Evolutionary conservation across 2,113 vertebrate genomes (phyloP).

Genomic region (mouse (Mus musculus)): DNA sequence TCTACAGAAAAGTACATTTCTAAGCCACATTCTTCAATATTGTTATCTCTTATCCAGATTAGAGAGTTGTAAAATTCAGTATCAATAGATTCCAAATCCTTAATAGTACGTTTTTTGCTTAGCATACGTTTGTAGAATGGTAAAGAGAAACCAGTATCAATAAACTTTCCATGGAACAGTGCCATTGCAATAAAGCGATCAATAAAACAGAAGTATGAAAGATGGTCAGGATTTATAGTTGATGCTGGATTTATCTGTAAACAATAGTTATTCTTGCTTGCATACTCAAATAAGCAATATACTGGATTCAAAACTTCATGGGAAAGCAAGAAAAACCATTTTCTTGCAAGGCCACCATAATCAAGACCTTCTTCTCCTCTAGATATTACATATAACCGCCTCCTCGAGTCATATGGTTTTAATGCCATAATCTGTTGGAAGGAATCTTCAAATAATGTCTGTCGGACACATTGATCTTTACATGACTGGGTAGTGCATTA

Average conservation of each 20-base stretch:
- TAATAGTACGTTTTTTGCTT: constrained; percentile 98
- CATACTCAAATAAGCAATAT: constrained; percentile 99
- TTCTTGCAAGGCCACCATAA: constrained; percentile 98
- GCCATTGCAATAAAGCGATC: constrained; percentile 99
- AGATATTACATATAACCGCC: constrained; percentile 98
- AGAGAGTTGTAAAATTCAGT: constrained; percentile 99
- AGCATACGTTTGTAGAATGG: constrained; percentile 99
- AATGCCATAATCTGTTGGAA: constrained; percentile 99
- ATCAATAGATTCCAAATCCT: constrained; percentile 99
- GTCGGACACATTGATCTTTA: constrained; percentile 99
- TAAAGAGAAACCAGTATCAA: constrained; percentile 98
- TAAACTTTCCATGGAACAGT: constrained; percentile 99
- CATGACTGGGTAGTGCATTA: constrained; percentile 97
- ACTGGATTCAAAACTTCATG: constrained; percentile 99
- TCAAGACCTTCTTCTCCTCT: constrained; percentile 99
- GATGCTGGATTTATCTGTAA: constrained; percentile 99
- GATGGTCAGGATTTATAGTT: constrained; percentile 99
- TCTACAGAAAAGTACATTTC: constrained; percentile 99
- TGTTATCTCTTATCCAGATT: constrained; percentile 99
- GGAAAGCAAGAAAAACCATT: constrained; percentile 99
- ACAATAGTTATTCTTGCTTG: constrained; percentile 99
- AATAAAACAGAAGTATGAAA: constrained; percentile 99
- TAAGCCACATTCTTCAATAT: constrained; percentile 97
- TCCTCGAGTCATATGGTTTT: constrained; percentile 98
- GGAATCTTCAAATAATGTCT: constrained; percentile 99